phyloP scores from a whole-genome alignment of 2,888 invertebrate species.

The Microplitis manilae region DNA sequence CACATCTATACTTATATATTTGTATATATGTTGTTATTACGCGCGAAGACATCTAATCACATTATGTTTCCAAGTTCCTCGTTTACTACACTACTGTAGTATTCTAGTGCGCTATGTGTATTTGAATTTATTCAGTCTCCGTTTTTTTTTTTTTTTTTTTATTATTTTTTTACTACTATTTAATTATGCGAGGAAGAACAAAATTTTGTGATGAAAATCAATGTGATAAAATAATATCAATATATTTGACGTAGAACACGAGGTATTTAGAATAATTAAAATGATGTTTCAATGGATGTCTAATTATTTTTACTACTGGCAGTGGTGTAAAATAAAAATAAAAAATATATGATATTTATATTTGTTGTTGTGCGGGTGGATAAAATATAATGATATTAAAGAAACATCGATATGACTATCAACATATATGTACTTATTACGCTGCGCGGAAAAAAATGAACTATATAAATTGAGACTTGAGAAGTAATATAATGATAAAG shows the following conservation, averaged over 20 bases:
- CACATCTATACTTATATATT: background rate
- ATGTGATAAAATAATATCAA: too few species aligned
- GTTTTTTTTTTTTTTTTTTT: background rate
- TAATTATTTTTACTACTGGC: background rate
- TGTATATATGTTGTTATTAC: background rate
- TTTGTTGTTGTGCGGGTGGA: background rate
- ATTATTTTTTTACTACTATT: background rate
- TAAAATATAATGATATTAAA: background rate
- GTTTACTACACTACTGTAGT: background rate
- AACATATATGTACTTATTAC: too few species aligned
- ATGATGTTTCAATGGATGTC: background rate
- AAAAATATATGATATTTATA: background rate
- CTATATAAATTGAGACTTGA: too few species aligned
- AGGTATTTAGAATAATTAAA: background rate
- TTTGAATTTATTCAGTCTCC: background rate
- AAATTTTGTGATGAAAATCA: background rate
- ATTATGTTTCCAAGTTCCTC: background rate
- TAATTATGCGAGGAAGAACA: background rate
- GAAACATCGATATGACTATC: background rate
- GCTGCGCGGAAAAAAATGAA: too few species aligned
- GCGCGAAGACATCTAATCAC: constrained; percentile 1
- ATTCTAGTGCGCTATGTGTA: background rate
- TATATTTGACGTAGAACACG: too few species aligned
- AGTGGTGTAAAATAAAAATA: background rate
- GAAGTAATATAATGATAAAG: too few species aligned